These are phyloP conservation scores for Synaphobranchus kaupii DNA, from an alignment of 2,797 vertebrate genomes.

Conservation along the genomic window DNA sequence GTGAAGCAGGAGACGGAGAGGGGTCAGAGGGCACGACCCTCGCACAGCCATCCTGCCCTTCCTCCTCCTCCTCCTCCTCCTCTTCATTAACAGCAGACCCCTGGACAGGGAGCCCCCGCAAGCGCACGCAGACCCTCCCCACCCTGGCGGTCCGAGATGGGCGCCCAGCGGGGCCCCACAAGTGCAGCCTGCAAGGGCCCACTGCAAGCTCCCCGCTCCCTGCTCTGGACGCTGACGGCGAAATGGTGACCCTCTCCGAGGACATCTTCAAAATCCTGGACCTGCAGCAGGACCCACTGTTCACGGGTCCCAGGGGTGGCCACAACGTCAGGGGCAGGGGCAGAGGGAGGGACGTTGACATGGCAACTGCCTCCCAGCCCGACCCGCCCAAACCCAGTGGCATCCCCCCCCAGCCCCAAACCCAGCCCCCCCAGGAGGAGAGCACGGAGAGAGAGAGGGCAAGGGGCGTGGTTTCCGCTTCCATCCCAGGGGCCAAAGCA, in stretches of 20 bases:
- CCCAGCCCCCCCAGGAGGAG: conserved; percentile 19
- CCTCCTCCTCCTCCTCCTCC: conserved; percentile 28
- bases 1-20: conserved; percentile 35
- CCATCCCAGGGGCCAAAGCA: conserved; percentile 43
- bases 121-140: conserved; percentile 93
- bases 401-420: conserved; percentile 22
- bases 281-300: conserved; percentile 62
- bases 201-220: background rate
- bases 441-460: conserved; percentile 3
- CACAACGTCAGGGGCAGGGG: conserved; percentile 25
- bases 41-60: background rate
- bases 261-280: conserved; percentile 82
- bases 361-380: conserved; percentile 44
- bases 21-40: conserved; percentile 22
- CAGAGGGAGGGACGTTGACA: conserved; percentile 51
- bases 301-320: conserved; percentile 16
- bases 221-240: conserved; percentile 50
- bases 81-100: conserved; percentile 41
- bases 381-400: conserved; percentile 39
- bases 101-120: conserved; percentile 75
- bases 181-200: conserved; percentile 54
- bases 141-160: conserved; percentile 67
- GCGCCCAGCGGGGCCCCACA: conserved; percentile 49
- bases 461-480: conserved; percentile 26
- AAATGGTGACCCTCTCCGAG: conserved; percentile 83